Percentiles rank a stretch among this genome's conserved stretches.
Conservation (phyloP, 2,888 invertebrate species). For the Hypolimnas misippus region DNA sequence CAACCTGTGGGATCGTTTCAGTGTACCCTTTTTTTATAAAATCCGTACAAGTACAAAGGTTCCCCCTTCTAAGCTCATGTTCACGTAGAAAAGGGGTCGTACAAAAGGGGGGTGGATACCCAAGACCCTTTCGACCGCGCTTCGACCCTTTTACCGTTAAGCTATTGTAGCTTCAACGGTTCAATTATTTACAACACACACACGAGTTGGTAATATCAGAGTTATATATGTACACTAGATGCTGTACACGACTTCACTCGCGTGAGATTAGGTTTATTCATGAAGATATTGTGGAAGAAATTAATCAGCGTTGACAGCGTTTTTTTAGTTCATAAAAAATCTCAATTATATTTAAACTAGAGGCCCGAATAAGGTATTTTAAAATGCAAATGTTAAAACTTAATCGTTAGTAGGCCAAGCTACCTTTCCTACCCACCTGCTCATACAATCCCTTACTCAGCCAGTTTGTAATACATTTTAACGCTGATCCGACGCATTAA, state of each 20-base stretch:
- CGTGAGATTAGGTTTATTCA: neutral
- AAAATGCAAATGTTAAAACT: no score
- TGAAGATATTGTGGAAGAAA: neutral
- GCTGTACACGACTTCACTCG: neutral
- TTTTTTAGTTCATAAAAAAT: no score
- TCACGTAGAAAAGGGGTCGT: slow-evolving; percentile 29
- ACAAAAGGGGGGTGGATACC: slow-evolving; percentile 36
- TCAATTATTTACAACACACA: slow-evolving; percentile 27
- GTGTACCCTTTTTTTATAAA: slow-evolving; percentile 2
- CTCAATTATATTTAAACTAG: no score
- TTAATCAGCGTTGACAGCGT: no score
- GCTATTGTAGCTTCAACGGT: slow-evolving; percentile 34
- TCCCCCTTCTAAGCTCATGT: slow-evolving; percentile 34
- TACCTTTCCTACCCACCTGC: no score
- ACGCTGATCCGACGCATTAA: no score
- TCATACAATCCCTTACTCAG: no score
- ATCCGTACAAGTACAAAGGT: slow-evolving; percentile 5
- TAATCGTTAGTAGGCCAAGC: no score
- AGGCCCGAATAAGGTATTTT: no score
- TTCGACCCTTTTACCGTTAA: slow-evolving; percentile 41
- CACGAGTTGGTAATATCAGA: slow-evolving; percentile 9
- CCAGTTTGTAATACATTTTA: no score
- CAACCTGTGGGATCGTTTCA: neutral
- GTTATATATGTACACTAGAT: neutral
- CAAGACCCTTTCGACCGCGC: slow-evolving; percentile 40